phyloP scores from a whole-genome alignment of 2,113 vertebrate genomes.

The Promerops cafer region DNA sequence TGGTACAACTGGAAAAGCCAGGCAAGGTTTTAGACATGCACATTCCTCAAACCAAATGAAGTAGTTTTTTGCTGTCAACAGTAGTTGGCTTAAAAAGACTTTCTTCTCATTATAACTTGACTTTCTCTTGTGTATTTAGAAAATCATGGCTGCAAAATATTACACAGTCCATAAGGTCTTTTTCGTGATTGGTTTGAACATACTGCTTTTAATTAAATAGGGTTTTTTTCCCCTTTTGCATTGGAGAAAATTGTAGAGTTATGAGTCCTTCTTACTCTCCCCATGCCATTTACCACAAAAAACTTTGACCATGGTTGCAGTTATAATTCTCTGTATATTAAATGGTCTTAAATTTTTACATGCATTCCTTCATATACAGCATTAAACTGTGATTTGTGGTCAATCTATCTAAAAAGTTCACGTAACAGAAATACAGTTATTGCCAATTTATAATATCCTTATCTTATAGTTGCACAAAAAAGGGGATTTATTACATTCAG shows the following conservation, averaged over 20 bases:
- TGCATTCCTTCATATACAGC: background rate
- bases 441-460: background rate
- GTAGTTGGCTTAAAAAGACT: background rate
- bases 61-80: background rate
- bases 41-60: background rate
- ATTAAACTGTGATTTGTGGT: background rate
- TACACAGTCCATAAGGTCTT: background rate
- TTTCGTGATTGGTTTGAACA: background rate
- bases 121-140: background rate
- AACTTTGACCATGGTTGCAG: background rate
- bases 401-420: background rate
- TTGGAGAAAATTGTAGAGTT: background rate
- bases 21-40: background rate
- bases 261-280: background rate
- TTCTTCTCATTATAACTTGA: background rate
- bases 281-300: background rate
- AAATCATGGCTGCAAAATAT: background rate
- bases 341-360: background rate
- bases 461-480: background rate
- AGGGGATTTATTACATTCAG: background rate
- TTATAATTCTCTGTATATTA: background rate
- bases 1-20: slow-evolving; percentile 26
- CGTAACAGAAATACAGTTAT: background rate
- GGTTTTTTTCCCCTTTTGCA: background rate
- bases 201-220: background rate